Evolutionary conservation across 2,797 vertebrate species (phyloP), one percentile per base, ranked within the genome.

Genomic region (Arremon brunneinucha): DNA sequence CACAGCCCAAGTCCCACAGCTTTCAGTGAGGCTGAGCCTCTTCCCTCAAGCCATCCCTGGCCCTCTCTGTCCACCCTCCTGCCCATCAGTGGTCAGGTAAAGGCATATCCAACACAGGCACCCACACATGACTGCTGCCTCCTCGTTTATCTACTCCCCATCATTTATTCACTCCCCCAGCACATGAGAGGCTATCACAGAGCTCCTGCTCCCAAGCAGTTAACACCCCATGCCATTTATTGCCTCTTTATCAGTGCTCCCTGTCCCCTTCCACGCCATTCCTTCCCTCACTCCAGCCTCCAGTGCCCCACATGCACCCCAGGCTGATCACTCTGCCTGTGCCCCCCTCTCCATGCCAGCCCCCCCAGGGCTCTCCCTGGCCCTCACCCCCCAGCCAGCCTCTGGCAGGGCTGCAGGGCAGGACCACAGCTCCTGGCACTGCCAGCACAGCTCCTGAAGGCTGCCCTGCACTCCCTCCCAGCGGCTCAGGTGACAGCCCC

Each of bases 391-490:
- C 9, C 16, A 30, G 30, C 28, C 50, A 69, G 52, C 39, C 39
- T 55, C 1, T 3, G 70, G 56, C 55, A 87, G 34, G 23, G 46
- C 78, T 53, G 28, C 24, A 41, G 50, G 41, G 35, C 34, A 37
- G 35, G n/a, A 52, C 1, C 1, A 6, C 32, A 21, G 41, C 41
- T 71, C 30, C 43, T 0, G 1, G 19, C 50, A 37, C 35, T 2
- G 1, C 32, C 50, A 47, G 34, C 0, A 0, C 0, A 0, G 24
- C 35, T 78, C 53, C 59, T 23, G 20, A 20, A 57, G 30, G 72
- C 39, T 1, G 2, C 26, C 22, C 15, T 78, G 32, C 67, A 32
- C 41, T 65, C 16, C 34, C 32, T 49, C 46, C 41, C 74, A 60
- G 32, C 23, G 30, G 49, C 55, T 49, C 46, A 37, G 39, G 37